Evolutionary conservation across 2,797 vertebrate genomes (phyloP).

Genomic region (Gymnothorax javanicus): DNA sequence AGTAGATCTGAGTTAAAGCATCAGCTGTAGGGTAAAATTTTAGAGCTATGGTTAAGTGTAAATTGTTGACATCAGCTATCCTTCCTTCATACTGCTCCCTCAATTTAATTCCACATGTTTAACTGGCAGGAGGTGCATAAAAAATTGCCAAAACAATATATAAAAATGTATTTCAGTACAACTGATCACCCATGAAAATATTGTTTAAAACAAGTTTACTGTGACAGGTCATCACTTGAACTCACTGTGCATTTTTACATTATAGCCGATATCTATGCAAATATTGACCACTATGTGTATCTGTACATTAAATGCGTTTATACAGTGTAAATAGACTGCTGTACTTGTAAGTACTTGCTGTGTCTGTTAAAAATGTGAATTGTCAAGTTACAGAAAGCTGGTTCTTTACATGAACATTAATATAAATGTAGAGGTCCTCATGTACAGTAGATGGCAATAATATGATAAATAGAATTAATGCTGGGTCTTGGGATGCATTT

Average conservation of each 20-base stretch:
- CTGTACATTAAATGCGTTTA: slow-evolving; percentile 14
- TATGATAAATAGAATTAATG: neutral
- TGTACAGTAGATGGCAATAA: neutral
- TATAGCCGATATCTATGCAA: slow-evolving; percentile 69
- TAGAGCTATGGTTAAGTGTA: neutral
- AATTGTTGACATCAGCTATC: neutral
- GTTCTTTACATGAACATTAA: slow-evolving; percentile 5
- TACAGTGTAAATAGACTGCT: slow-evolving; percentile 20
- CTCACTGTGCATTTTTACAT: slow-evolving; percentile 14
- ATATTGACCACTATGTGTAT: slow-evolving; percentile 48
- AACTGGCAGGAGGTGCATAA: too few species aligned
- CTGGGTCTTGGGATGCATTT: neutral
- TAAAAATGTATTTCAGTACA: too few species aligned
- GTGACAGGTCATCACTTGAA: neutral
- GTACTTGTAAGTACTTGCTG: neutral
- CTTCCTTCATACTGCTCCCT: neutral
- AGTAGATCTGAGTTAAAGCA: neutral
- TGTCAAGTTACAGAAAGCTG: slow-evolving; percentile 30
- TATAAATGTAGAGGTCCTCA: neutral
- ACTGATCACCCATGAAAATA: too few species aligned
- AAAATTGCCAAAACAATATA: too few species aligned
- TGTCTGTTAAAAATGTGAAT: slow-evolving; percentile 31
- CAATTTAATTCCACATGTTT: neutral
- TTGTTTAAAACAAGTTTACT: neutral
- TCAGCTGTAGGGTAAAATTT: neutral